Evolutionary conservation across 1,140 invertebrate genomes (phyloP), one percentile per base, ranked within the genome.

Genomic region (Zaprionus ornatus): DNA sequence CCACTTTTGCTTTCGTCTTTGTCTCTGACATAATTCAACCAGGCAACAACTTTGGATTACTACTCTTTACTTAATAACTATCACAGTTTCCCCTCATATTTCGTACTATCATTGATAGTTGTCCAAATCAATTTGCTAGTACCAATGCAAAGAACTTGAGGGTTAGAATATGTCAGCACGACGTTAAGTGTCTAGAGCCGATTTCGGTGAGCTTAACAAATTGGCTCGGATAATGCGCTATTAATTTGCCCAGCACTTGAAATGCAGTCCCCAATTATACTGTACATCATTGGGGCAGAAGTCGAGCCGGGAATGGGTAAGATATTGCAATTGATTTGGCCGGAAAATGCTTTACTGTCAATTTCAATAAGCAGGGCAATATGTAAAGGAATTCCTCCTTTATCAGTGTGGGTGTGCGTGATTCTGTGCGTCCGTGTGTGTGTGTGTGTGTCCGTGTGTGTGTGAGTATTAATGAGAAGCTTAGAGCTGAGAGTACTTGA

Each of bases 281-380:
- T n/a, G 15, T 45, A 45, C n/a, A 45, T 45, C 40, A n/a, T 45
- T 7, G 40, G 1, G 4, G 23, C 23, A 12, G 40, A n/a, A 10
- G 29, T 32, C 29, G 29, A 9, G 1, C 9, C 29, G 10, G 27
- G 42, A n/a, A 40, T 48, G 45, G 29, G 45, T 27, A 48, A 61
- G 13, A 68, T 62, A 80, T 79, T 69, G 57, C 63, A 79, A 81
- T 75, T 81, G 79, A 81, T 81, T 81, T 81, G 71, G 21, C 15
- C 4, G 66, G 29, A 72, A 60, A 69, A 69, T 69, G 82, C 72
- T 82, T 81, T 67, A 77, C 79, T 77, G 79, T 81, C 74, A 77
- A 77, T 77, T 82, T 82, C 80, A 77, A 81, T 81, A 62, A 81
- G 67, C 64, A 54, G 59, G 60, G 52, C 67, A 64, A 77, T 81